Conservation (phyloP, 1,140 invertebrate species). For the Drosophila mojavensis region DNA sequence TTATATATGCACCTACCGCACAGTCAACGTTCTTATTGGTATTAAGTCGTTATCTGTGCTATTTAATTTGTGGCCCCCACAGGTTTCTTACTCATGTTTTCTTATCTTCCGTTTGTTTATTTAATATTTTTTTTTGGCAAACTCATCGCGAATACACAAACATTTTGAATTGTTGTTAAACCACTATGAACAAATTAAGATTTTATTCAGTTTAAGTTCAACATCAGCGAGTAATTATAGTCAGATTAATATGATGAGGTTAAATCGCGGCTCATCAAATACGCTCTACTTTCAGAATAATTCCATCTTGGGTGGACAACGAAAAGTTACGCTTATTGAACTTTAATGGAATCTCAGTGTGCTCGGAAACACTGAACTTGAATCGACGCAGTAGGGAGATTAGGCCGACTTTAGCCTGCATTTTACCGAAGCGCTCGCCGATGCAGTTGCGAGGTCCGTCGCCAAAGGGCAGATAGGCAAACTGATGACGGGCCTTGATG, state of each 20-base stretch:
- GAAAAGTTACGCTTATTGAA: conserved; percentile 18
- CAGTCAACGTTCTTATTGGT: too few species aligned
- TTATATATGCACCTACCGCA: too few species aligned
- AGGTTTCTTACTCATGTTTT: background rate
- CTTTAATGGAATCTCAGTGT: conserved; percentile 51
- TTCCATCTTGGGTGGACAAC: conserved; percentile 38
- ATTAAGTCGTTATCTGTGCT: too few species aligned
- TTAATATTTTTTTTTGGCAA: background rate
- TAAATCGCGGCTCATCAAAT: conserved; percentile 15
- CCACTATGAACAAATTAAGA: too few species aligned
- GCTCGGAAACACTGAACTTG: conserved; percentile 57
- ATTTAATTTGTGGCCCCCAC: too few species aligned
- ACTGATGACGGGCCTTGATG: conserved; percentile 83
- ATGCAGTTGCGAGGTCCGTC: conserved; percentile 89
- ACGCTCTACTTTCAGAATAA: conserved; percentile 55
- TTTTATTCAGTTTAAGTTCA: too few species aligned
- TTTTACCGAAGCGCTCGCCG: conserved; percentile 85
- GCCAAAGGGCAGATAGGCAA: conserved; percentile 88
- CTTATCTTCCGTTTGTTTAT: background rate
- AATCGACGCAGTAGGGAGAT: conserved; percentile 84
- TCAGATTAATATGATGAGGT: too few species aligned
- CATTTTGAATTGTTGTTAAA: background rate
- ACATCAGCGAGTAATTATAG: too few species aligned
- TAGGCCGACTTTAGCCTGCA: conserved; percentile 85
- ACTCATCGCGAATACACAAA: too few species aligned